Percentiles rank a stretch among this genome's conserved stretches.
These are phyloP conservation scores for Ptilonorhynchus violaceus DNA, from an alignment of 2,113 vertebrate genomes.

Conservation along the genomic window DNA sequence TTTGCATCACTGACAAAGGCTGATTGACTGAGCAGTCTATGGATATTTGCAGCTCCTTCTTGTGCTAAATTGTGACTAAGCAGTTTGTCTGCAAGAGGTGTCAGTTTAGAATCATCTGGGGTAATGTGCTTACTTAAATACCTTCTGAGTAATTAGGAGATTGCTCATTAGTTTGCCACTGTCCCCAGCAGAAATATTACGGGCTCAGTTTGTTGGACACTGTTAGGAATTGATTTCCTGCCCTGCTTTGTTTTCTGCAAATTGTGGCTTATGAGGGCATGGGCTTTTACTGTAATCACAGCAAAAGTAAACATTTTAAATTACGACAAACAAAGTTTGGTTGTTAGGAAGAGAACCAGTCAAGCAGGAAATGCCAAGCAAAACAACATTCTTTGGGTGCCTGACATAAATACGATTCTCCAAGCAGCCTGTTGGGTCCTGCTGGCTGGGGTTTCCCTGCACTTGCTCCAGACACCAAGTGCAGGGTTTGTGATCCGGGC, in stretches of 20 bases:
- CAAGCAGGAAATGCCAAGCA: constrained; percentile 41
- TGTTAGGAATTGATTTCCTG: constrained; percentile 3
- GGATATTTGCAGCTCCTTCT: neutral
- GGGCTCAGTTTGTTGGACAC: neutral
- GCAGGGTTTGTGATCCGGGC: neutral
- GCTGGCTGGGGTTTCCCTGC: neutral
- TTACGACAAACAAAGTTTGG: constrained; percentile 16
- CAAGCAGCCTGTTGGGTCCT: neutral
- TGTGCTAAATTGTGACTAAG: neutral
- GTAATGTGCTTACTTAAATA: neutral
- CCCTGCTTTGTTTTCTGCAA: constrained; percentile 18
- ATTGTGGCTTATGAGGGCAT: neutral
- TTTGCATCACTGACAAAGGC: neutral
- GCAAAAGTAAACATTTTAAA: constrained; percentile 39
- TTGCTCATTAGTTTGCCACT: neutral
- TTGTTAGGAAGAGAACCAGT: constrained; percentile 36
- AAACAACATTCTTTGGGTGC: constrained; percentile 15
- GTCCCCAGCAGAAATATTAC: neutral
- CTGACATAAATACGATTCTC: neutral
- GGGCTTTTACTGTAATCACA: constrained; percentile 15
- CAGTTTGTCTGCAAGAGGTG: neutral
- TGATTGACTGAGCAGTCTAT: neutral
- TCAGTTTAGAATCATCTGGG: neutral
- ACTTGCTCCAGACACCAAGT: neutral
- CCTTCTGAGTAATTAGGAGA: neutral